A percentile compares a stretch with the other conserved stretches of the same genome.
Conservation (phyloP, 1,140 invertebrate species). For the Telenomus remus region DNA sequence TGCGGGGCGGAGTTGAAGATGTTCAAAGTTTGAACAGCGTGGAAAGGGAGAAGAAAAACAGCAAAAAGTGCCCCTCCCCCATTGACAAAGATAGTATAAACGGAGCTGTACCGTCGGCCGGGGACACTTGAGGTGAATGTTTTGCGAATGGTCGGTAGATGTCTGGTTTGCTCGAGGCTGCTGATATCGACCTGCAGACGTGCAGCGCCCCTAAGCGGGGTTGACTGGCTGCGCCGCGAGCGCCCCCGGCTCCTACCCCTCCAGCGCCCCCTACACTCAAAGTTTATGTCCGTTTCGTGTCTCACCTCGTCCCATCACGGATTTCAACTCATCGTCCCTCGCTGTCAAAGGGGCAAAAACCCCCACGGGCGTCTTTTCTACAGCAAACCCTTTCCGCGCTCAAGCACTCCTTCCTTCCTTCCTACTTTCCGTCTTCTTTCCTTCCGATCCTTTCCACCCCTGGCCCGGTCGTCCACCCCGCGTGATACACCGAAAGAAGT, state of each 20-base stretch:
- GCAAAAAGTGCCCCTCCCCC: neutral
- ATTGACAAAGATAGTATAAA: slow-evolving; percentile 17
- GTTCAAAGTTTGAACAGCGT: slow-evolving; percentile 9
- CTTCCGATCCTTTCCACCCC: slow-evolving; percentile 9
- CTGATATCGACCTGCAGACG: slow-evolving; percentile 73
- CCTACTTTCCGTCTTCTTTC: neutral
- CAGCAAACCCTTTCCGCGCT: slow-evolving; percentile 26
- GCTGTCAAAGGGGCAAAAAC: slow-evolving; percentile 1
- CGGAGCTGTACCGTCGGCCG: slow-evolving; percentile 64
- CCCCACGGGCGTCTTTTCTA: slow-evolving; percentile 5
- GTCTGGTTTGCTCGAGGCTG: slow-evolving; percentile 74
- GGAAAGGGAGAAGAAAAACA: neutral
- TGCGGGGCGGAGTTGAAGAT: slow-evolving; percentile 13
- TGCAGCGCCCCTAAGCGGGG: slow-evolving; percentile 61
- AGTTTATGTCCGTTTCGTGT: slow-evolving; percentile 71
- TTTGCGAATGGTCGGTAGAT: slow-evolving; percentile 77
- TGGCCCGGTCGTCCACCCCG: slow-evolving; percentile 20
- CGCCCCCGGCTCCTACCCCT: slow-evolving; percentile 15
- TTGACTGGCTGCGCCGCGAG: slow-evolving; percentile 29
- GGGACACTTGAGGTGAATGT: slow-evolving; percentile 76
- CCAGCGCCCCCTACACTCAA: slow-evolving; percentile 40
- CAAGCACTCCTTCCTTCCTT: slow-evolving; percentile 9
- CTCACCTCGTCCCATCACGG: slow-evolving; percentile 65
- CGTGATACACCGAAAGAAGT: slow-evolving; percentile 30
- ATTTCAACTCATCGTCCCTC: slow-evolving; percentile 56